phyloP scores from a whole-genome alignment of 1,140 invertebrate species.

The Tribolium madens region DNA sequence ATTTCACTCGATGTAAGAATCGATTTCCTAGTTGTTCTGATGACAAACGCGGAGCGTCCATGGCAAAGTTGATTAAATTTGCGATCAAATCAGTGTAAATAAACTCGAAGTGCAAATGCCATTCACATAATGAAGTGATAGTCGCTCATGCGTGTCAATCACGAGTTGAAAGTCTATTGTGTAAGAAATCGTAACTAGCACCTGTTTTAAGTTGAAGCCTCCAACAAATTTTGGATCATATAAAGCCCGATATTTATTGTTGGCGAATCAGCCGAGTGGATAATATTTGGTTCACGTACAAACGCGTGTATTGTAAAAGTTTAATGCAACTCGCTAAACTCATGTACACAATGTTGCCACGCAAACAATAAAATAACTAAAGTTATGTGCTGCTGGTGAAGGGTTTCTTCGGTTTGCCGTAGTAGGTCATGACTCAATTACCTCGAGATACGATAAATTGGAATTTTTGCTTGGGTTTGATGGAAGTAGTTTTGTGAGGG shows the following conservation, averaged over 20 bases:
- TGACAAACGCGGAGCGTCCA: conserved; percentile 6
- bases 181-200: neutral
- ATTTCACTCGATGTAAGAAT: conserved; percentile 23
- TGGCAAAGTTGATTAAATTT: conserved; percentile 15
- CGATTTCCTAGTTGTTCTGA: conserved; percentile 22
- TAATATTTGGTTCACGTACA: conserved; percentile 36
- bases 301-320: conserved; percentile 36
- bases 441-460: neutral
- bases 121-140: neutral
- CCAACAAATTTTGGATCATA: neutral
- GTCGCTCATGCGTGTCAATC: neutral
- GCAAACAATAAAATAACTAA: conserved; percentile 7
- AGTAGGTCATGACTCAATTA: conserved; percentile 12
- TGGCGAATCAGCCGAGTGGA: conserved; percentile 15
- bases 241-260: conserved; percentile 28
- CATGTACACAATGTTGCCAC: conserved; percentile 13
- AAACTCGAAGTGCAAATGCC: neutral
- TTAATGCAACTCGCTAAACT: conserved; percentile 34
- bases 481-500: neutral
- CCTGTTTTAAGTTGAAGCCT: neutral
- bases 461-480: neutral
- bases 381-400: conserved; percentile 5
- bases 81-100: conserved; percentile 22
- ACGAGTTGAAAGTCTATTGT: neutral
- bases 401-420: neutral